Percentiles rank a stretch among this genome's conserved stretches.
These are phyloP conservation scores for Protomyctophum bolini DNA, from an alignment of 2,113 vertebrate genomes.

Conservation along the genomic window DNA sequence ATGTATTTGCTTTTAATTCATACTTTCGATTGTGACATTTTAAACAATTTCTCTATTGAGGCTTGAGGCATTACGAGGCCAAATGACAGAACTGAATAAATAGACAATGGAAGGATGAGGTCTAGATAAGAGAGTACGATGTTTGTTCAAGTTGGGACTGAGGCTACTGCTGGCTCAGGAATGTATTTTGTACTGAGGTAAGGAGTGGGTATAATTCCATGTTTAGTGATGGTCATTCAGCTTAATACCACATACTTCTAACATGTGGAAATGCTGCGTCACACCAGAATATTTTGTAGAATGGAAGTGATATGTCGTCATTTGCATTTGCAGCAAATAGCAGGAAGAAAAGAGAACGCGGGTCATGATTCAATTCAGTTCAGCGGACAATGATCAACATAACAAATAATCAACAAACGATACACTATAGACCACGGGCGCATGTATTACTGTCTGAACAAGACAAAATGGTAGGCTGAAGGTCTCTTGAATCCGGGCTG, in stretches of 20 bases:
- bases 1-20: slow-evolving; percentile 69
- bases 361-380: slow-evolving; percentile 53
- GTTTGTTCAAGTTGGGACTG: slow-evolving; percentile 66
- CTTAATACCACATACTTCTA: slow-evolving; percentile 36
- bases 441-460: slow-evolving; percentile 67
- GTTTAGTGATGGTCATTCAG: slow-evolving; percentile 50
- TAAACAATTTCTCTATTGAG: slow-evolving; percentile 60
- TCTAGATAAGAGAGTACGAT: slow-evolving; percentile 62
- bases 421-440: slow-evolving; percentile 61
- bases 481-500: slow-evolving; percentile 72
- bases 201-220: slow-evolving; percentile 39
- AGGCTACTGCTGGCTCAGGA: slow-evolving; percentile 44
- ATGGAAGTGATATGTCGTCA: slow-evolving; percentile 14
- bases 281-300: slow-evolving; percentile 22
- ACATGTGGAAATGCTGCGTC: slow-evolving; percentile 26
- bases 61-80: slow-evolving; percentile 47
- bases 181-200: slow-evolving; percentile 56
- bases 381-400: slow-evolving; percentile 49
- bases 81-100: slow-evolving; percentile 65
- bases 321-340: slow-evolving; percentile 37
- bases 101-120: slow-evolving; percentile 40
- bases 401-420: slow-evolving; percentile 45
- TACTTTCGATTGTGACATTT: slow-evolving; percentile 63
- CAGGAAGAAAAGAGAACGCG: slow-evolving; percentile 42
- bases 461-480: slow-evolving; percentile 72